Base-by-base conservation (phyloP, 1,140 invertebrate species). In the Pinna nobilis region DNA sequence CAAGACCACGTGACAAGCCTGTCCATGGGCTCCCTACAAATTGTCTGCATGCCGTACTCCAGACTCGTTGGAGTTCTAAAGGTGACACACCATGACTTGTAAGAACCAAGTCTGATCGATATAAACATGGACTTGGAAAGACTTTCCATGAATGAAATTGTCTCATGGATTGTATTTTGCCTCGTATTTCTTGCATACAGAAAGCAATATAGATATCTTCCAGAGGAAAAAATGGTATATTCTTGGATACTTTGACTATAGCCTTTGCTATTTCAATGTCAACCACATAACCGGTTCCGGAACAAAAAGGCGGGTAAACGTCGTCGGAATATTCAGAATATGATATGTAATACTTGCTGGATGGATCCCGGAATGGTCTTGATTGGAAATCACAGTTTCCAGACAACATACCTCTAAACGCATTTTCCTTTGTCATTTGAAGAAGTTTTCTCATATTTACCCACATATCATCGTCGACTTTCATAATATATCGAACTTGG, bases 381-480 rank as follows among this genome's bases (percentile, higher is more conserved):
- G 59, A 61, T 18, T 50, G 44, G 6, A 25, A 33, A 4, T n/a
- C 30, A 41, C 77, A 80, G n/a, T 25, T 60, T 1, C 79, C 79
- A 20, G 50, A 39, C 41, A 67, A 63, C 5, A 6, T 35, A 20
- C 44, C 51, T 49, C 28, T 63, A 41, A 5, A 70, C 5, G 25
- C 25, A 18, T 28, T 41, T 23, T 55, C 33, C 11, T 32, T 6
- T 2, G 44, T 39, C 15, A 33, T 41, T 35, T 59, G 39, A 59
- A 73, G 28, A 23, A 74, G 44, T 23, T 37, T 32, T 55, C 49
- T 55, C 23, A 70, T 50, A 79, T 91, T 89, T 7, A 91, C 79
- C 77, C 89, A 90, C 80, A 89, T 89, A 76, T 91, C 90, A 51
- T 91, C 90, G 73, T 91, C 90, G 25, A 85, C 85, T 78, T 91